These are phyloP conservation scores for Eriosoma lanigerum DNA, from an alignment of 1,140 invertebrate genomes.

Conservation along the genomic window DNA sequence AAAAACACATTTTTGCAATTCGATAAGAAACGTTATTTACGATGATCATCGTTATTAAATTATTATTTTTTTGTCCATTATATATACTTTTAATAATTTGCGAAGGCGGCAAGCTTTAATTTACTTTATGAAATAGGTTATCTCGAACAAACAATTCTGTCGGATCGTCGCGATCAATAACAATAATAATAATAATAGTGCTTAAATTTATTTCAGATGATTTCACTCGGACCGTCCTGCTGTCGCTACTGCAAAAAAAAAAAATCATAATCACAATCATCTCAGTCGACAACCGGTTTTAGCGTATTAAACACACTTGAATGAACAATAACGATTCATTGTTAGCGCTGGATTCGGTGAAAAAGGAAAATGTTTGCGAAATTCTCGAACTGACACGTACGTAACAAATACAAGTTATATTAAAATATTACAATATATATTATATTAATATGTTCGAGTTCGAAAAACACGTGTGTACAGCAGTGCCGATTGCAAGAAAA, in stretches of 20 bases:
- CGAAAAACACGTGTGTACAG: too few relatives aligned
- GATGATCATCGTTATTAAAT: not conserved
- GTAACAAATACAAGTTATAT: too few relatives aligned
- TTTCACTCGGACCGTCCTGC: slow-evolving; percentile 2
- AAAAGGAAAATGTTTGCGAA: slow-evolving; percentile 16
- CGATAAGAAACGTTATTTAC: slow-evolving; percentile 31
- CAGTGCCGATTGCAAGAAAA: too few relatives aligned
- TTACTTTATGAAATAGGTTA: not conserved
- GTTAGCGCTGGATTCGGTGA: not conserved
- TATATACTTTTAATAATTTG: too few relatives aligned
- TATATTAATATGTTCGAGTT: too few relatives aligned
- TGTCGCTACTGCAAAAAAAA: not conserved
- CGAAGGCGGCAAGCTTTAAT: not conserved
- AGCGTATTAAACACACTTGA: not conserved
- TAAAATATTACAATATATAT: too few relatives aligned
- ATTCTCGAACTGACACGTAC: not conserved
- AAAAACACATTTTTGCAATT: slow-evolving; percentile 21
- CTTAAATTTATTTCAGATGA: slow-evolving; percentile 3
- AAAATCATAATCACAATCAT: not conserved
- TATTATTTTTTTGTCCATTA: not conserved
- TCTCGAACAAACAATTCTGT: not conserved
- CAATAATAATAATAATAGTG: too few relatives aligned
- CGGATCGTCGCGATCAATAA: not conserved
- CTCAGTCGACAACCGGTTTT: not conserved
- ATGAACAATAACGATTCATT: not conserved